These are phyloP conservation scores for Crypturellus tataupa DNA, from an alignment of 2,797 vertebrate species.

Conservation along the genomic window DNA sequence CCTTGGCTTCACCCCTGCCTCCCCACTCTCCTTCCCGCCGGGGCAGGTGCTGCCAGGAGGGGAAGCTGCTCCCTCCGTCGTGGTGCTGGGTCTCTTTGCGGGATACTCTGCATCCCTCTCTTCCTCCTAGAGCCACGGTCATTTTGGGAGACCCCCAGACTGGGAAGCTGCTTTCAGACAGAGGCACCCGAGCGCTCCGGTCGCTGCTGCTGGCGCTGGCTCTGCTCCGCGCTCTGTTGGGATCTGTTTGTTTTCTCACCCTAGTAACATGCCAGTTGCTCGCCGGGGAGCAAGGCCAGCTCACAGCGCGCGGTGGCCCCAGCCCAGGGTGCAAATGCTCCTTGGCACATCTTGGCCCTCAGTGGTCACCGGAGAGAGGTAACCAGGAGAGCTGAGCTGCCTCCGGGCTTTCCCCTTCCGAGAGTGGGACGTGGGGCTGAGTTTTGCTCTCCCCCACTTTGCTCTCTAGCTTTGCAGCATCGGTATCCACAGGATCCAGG, in stretches of 20 bases:
- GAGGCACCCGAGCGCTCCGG: background rate
- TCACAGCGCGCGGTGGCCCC: fast-evolving
- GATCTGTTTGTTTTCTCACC: constrained; percentile 45
- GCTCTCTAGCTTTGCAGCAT: background rate
- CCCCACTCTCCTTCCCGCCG: background rate
- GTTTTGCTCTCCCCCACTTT: fast-evolving
- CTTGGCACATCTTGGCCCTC: background rate
- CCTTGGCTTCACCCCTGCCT: background rate
- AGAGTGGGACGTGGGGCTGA: background rate
- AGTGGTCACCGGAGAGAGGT: background rate
- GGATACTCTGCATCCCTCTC: background rate
- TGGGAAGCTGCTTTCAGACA: background rate
- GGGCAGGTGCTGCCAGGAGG: background rate
- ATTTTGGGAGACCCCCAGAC: background rate
- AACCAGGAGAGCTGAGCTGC: background rate
- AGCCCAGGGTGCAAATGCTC: background rate
- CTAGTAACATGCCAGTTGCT: constrained; percentile 28
- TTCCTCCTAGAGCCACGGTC: fast-evolving
- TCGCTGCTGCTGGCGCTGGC: background rate
- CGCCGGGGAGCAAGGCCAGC: constrained; percentile 24
- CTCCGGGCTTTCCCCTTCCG: background rate
- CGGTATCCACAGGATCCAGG: background rate
- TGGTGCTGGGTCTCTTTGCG: fast-evolving
- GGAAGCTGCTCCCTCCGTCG: background rate
- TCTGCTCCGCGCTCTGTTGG: background rate